Evolutionary conservation across 2,797 vertebrate species (phyloP), one percentile per base, ranked within the genome.

Genomic region (Paguma larvata): DNA sequence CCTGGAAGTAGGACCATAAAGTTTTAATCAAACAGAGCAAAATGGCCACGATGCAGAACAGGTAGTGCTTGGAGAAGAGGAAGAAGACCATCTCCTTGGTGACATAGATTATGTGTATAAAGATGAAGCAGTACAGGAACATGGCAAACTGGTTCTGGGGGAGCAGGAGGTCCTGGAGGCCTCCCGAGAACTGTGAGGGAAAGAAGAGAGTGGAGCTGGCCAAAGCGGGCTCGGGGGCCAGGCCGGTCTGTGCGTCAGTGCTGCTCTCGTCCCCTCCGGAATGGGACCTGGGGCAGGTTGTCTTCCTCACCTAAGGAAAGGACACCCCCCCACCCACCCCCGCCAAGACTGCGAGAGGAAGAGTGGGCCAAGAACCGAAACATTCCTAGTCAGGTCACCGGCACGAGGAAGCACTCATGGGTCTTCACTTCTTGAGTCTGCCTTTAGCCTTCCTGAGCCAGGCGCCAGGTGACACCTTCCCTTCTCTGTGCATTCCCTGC

Each of bases 81-180:
- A 98, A 98, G 94, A 98, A 89, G 48, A 98, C 27, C 91, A 95
- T 84, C 96, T 98, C 96, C 51, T 98, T 98, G 97, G 96, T 95
- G 96, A 85, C 96, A 30, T 98, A 98, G 90, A 93, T 98, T 65
- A 97, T 44, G n/a, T 98, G 85, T 0, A 0, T 96, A 75, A 97
- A 97, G 96, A 98, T 95, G 96, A 98, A 98, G 77, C 97, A 98
- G 87, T 97, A 97, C 56, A 98, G 98, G 96, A 97, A 23, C 94
- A 98, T 98, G 96, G 94, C 95, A 77, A 63, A 97, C 77, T 98
- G 97, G 89, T 98, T 97, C 97, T 98, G 97, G 77, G 97, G 98
- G 10, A 98, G 77, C 73, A 97, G 85, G 91, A 97, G 97, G 72
- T 98, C 97, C 96, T 96, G 94, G 84, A 97, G 82, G 90, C 80